Conservation (phyloP, 2,113 vertebrate genomes). For the Crocuta crocuta region DNA sequence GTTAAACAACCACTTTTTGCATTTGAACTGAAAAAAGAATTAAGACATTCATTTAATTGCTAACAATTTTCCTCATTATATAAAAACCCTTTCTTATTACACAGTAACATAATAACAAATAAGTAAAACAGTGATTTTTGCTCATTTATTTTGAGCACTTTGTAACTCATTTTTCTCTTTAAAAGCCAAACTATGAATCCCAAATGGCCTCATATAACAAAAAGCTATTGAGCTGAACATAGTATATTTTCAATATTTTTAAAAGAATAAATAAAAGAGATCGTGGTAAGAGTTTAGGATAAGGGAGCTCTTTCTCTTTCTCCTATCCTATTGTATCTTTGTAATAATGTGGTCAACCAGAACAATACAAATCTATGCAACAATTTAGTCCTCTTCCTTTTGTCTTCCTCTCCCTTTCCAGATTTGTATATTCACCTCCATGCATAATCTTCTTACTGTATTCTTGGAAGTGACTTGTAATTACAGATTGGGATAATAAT, state of each 20-base stretch:
- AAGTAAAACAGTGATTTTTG: constrained; percentile 49
- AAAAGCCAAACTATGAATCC: constrained; percentile 68
- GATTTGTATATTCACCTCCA: neutral
- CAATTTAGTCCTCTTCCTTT: neutral
- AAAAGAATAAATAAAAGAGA: constrained; percentile 15
- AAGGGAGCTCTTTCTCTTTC: neutral
- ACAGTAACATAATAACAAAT: constrained; percentile 56
- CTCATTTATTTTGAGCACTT: neutral
- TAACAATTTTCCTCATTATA: constrained; percentile 67
- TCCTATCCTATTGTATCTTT: neutral
- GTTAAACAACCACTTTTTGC: constrained; percentile 68
- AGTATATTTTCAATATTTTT: constrained; percentile 39
- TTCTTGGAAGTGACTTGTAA: constrained; percentile 37
- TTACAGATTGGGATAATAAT: constrained; percentile 39
- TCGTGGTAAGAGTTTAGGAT: neutral
- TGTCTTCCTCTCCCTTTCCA: neutral
- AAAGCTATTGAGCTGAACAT: neutral
- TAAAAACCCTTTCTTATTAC: constrained; percentile 38
- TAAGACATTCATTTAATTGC: constrained; percentile 70
- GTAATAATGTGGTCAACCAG: neutral
- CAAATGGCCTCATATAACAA: constrained; percentile 29
- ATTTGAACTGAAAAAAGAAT: constrained; percentile 48
- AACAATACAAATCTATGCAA: neutral
- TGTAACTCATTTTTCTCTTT: constrained; percentile 51
- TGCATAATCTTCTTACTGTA: neutral